Base-by-base conservation (phyloP, 1,140 invertebrate species). In the Chlorops oryzae region DNA sequence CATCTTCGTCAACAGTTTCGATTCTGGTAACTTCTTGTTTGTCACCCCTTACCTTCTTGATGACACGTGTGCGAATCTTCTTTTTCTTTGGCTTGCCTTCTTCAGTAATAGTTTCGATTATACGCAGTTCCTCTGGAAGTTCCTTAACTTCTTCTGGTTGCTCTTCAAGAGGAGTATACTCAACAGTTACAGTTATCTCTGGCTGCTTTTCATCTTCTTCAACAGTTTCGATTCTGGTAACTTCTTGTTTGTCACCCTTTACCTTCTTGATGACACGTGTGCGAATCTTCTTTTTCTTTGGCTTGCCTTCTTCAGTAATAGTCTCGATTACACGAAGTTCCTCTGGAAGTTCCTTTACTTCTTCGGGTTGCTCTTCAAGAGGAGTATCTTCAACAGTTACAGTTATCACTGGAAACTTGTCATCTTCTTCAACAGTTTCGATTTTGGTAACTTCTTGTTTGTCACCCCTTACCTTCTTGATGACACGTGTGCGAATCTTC, bases 121-220 rank as follows among this genome's bases (percentile, higher is more conserved):
- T 34, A 21, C 23, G 15, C 3, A 48, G n/a, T 39, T 22, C 23
- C 34, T 40, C 44, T 45, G 4, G 53, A 49, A 46, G 50, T 27
- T 24, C 51, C 53, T 20, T 37, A 3, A 47, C 22, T 38, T 47
- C 27, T 47, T 54, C 32, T 22, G 39, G 43, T 48, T 54, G 17
- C 34, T 51, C 42, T 27, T 48, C 43, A 28, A 35, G 22, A 2
- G 39, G 35, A 25, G 17, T 35, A 22, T 57, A 51, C 50, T 63
- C 58, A 5, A 56, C 21, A 27, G 50, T 59, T 4, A 63, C 60
- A 32, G 61, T 63, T 15, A 59, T 69, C 45, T 66, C 55, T 21
- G 67, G 61, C 24, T 60, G 39, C 51, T 68, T 59, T 21, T 62
- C 65, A 42, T 70, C 61, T 57, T 75, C 67, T 58, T 73, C 67